Evolutionary conservation across 2,888 invertebrate genomes (phyloP), one percentile per base, ranked within the genome.

Genomic region (Limenitis camilla): DNA sequence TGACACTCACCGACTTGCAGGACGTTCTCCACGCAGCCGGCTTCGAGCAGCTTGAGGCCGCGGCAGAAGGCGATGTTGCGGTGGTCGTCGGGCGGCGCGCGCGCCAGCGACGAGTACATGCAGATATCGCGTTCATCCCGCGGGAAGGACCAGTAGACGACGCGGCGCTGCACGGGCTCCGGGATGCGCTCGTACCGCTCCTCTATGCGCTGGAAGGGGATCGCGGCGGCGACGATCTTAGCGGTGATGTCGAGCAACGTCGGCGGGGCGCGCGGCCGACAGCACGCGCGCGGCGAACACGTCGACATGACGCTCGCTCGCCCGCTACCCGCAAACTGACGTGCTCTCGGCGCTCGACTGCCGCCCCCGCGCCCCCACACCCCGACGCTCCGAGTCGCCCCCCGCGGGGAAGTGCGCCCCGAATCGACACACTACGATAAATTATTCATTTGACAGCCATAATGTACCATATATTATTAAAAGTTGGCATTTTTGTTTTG

Each of bases 141-240:
- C 64, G 95, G 96, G 87, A 95, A 95, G 62, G 95, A 94, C 94
- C 95, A 95, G 88, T 91, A 95, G 73, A 95, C 94, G 78, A 95
- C 94, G 74, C 94, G 90, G 66, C 93, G 90, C 82, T 95, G 95
- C 77, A 95, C 95, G 63, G 95, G 95, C 79, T 95, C 95, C 64
- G 95, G 96, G 79, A 96, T 95, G 69, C 95, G 91, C 77, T 94
- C 93, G 81, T 94, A 94, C 63, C 93, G 91, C 80, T 95, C 94
- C 83, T 95, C 95, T 73, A 96, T 94, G 68, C 93, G 90, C 78
- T 95, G 94, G 85, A 95, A 95, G 61, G 95, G 94, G 69, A 95
- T 92, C 78, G 93, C 92, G 80, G 93, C 92, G 69, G 95, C 95
- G 66, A 95, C 95, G 72, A 93, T 91, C 84, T 93, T 92, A 66